Percentiles rank a stretch among this genome's conserved stretches.
phyloP scores from a whole-genome alignment of 2,888 invertebrate genomes.

The Aromia moschata region DNA sequence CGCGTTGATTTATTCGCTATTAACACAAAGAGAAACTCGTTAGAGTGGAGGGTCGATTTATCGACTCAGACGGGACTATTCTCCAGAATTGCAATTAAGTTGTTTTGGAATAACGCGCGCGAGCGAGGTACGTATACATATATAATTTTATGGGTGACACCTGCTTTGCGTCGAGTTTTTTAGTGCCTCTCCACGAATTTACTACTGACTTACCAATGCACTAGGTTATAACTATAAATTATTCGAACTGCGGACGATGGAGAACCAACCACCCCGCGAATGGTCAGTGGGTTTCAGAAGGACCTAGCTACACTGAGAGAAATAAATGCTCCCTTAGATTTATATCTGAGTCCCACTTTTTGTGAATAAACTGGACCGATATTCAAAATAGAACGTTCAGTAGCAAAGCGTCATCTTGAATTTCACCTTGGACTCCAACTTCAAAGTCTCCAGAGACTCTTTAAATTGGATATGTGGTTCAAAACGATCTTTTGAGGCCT shows the following conservation, averaged over 20 bases:
- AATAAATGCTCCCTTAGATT: no score
- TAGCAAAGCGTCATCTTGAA: no score
- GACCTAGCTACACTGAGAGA: neutral
- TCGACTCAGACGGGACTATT: slow-evolving; percentile 43
- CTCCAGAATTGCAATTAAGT: slow-evolving; percentile 52
- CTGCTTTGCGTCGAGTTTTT: slow-evolving; percentile 53
- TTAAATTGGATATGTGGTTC: no score
- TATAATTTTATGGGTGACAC: slow-evolving; percentile 52
- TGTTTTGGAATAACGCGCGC: slow-evolving; percentile 46
- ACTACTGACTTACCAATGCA: slow-evolving; percentile 43
- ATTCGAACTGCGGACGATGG: slow-evolving; percentile 14
- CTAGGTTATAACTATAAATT: slow-evolving; percentile 40
- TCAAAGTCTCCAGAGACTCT: no score
- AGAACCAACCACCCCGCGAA: slow-evolving; percentile 17
- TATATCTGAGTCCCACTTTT: no score
- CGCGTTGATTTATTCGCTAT: slow-evolving; percentile 43
- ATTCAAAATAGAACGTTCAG: no score
- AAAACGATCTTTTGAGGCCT: no score
- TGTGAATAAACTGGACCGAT: no score
- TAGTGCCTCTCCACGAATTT: slow-evolving; percentile 49
- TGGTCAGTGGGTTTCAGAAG: slow-evolving; percentile 8
- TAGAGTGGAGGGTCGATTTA: slow-evolving; percentile 39
- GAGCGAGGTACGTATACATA: slow-evolving; percentile 37
- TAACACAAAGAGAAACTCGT: slow-evolving; percentile 41
- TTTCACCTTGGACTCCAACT: no score